These are phyloP conservation scores for Ricordea florida DNA, from an alignment of 92 coral and sea anemone species.

Conservation along the genomic window DNA sequence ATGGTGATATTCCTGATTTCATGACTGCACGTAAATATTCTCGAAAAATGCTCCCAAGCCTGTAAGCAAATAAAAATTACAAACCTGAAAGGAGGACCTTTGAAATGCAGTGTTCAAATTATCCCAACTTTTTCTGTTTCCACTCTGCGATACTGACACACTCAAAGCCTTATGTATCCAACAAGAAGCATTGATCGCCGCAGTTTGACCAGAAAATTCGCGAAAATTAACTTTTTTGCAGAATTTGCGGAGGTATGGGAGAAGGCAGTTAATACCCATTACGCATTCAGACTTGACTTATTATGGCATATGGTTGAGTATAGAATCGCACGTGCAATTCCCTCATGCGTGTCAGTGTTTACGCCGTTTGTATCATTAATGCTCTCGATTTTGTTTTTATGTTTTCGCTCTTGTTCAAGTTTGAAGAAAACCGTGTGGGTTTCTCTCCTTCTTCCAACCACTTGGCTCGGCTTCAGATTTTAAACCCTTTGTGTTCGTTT, in stretches of 20 bases:
- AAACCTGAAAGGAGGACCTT: not conserved
- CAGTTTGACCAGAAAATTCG: conserved; percentile 37
- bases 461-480: too few species aligned
- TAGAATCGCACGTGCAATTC: too few species aligned
- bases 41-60: conserved; percentile 20
- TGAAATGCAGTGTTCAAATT: not conserved
- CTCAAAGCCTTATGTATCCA: conserved; percentile 65
- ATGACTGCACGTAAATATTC: conserved; percentile 5
- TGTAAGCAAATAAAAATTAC: not conserved
- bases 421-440: too few species aligned
- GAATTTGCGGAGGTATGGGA: conserved; percentile 29
- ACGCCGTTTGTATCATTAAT: too few species aligned
- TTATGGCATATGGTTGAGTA: too few species aligned
- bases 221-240: conserved; percentile 4
- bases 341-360: too few species aligned
- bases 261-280: conserved; percentile 53
- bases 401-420: too few species aligned
- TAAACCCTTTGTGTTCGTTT: too few species aligned
- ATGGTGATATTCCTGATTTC: conserved; percentile 22
- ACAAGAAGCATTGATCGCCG: conserved; percentile 57
- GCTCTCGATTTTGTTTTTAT: too few species aligned
- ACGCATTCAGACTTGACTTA: conserved; percentile 26
- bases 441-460: too few species aligned
- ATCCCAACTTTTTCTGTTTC: conserved; percentile 32
- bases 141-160: conserved; percentile 17